Conservation (phyloP, 2,888 invertebrate species). For the Rhimphoctona megacephalus region DNA sequence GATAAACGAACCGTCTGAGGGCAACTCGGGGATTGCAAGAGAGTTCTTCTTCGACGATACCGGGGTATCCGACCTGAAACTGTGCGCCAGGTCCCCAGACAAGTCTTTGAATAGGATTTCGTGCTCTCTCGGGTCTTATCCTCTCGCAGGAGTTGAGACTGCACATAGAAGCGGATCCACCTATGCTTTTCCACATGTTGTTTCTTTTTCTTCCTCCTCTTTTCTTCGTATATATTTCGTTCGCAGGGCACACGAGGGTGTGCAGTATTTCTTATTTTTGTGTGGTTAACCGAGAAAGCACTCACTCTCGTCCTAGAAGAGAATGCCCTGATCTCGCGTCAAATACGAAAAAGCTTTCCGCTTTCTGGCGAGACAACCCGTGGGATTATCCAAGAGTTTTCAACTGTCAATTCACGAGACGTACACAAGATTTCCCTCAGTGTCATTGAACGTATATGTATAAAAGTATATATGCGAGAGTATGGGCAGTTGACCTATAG, state of each 20-base stretch:
- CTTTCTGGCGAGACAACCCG: slow-evolving; percentile 11
- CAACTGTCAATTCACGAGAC: slow-evolving; percentile 28
- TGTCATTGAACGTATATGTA: background rate
- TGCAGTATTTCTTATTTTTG: slow-evolving; percentile 26
- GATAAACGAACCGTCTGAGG: slow-evolving; percentile 77
- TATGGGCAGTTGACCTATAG: slow-evolving; percentile 64
- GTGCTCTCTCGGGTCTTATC: slow-evolving; percentile 81
- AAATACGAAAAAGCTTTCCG: slow-evolving; percentile 21
- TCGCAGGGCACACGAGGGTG: slow-evolving; percentile 10
- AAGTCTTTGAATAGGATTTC: slow-evolving; percentile 81
- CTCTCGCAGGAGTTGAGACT: slow-evolving; percentile 81
- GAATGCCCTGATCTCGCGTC: slow-evolving; percentile 25
- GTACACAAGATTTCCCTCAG: slow-evolving; percentile 19
- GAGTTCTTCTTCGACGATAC: slow-evolving; percentile 77
- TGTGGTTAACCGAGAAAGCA: slow-evolving; percentile 18
- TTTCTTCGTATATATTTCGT: slow-evolving; percentile 9
- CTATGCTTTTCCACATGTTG: slow-evolving; percentile 65
- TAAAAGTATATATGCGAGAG: background rate
- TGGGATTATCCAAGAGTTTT: slow-evolving; percentile 30
- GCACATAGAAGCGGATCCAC: slow-evolving; percentile 65
- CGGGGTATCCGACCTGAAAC: slow-evolving; percentile 76
- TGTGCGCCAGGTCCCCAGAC: slow-evolving; percentile 80
- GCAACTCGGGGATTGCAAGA: slow-evolving; percentile 81
- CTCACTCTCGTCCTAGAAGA: slow-evolving; percentile 18
- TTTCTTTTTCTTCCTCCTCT: slow-evolving; percentile 36